These are phyloP conservation scores for Platanista minor DNA, from an alignment of 2,113 vertebrate genomes.

Conservation along the genomic window DNA sequence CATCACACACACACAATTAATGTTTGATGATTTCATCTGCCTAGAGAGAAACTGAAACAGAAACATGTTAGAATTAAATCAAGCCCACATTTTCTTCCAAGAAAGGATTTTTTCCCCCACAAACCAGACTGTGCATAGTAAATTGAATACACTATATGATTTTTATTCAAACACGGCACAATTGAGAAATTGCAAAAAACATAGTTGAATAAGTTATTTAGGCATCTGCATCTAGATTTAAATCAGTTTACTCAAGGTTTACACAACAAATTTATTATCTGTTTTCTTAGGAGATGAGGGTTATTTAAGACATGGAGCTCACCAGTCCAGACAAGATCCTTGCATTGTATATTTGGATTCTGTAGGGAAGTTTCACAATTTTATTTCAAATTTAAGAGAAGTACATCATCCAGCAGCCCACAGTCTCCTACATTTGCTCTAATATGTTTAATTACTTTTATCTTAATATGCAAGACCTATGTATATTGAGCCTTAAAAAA, in stretches of 20 bases:
- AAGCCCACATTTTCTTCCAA: not conserved
- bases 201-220: not conserved
- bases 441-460: not conserved
- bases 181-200: not conserved
- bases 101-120: not conserved
- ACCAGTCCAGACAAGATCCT: not conserved
- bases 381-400: constrained; percentile 44
- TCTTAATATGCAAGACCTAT: constrained; percentile 20
- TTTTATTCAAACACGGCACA: constrained; percentile 1
- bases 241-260: constrained; percentile 28
- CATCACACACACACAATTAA: no score
- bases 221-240: not conserved
- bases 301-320: not conserved
- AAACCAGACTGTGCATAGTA: not conserved
- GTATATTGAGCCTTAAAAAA: constrained; percentile 13
- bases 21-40: not conserved
- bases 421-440: constrained; percentile 20
- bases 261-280: not conserved
- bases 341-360: not conserved
- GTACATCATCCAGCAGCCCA: constrained; percentile 4
- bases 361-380: not conserved
- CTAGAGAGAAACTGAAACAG: not conserved
- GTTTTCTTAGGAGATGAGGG: not conserved
- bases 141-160: not conserved
- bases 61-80: not conserved